Base-by-base conservation (phyloP, 2,888 invertebrate genomes). In the Epinotia demarniana region DNA sequence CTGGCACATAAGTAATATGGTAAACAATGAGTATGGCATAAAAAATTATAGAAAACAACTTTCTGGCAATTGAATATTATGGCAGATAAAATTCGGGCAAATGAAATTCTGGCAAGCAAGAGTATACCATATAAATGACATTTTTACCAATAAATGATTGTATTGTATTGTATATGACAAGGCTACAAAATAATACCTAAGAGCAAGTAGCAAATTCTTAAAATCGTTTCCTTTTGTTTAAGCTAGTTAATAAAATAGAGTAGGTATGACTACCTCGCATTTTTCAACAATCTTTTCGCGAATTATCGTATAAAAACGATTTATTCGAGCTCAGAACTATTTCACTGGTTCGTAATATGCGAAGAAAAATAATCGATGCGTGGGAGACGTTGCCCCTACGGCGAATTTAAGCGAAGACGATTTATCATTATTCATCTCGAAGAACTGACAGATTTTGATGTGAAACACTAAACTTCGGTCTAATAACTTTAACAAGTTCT, bases 401-500 rank as follows among this genome's bases (percentile, higher is more conserved):
- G 87, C 87, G 83, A 86, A 85, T 86, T 84, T 84, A 84, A 89
- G 87, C 86, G 86, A 86, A 88, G 87, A 80, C 86, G 85, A 89
- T 90, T 86, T 84, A 88, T 90, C 91, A 90, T 92, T 89, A 91
- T 86, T 91, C 90, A 92, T 90, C 87, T 85, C 83, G 39, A 9
- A 85, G 81, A 86, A 84, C 85, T 89, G 91, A 92, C 90, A 90
- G 89, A 89, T 87, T 90, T 86, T 89, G 89, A 90, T 88, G 90
- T 88, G 87, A 87, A 91, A 90, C 87, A 89, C 23, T 27, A 2
- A 27, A 27, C 90, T 90, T 88, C 84, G 82, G 81, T 83, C 86
- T 88, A 89, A 90, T 89, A 88, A 87, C 85, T 89, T 90, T 87
- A 90, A 89, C 90, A 87, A 87, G 85, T 81, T 83, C 81, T 81